Evolutionary conservation across 2,888 invertebrate genomes (phyloP), one percentile per base, ranked within the genome.

Genomic region (Anagyrus pseudococci): DNA sequence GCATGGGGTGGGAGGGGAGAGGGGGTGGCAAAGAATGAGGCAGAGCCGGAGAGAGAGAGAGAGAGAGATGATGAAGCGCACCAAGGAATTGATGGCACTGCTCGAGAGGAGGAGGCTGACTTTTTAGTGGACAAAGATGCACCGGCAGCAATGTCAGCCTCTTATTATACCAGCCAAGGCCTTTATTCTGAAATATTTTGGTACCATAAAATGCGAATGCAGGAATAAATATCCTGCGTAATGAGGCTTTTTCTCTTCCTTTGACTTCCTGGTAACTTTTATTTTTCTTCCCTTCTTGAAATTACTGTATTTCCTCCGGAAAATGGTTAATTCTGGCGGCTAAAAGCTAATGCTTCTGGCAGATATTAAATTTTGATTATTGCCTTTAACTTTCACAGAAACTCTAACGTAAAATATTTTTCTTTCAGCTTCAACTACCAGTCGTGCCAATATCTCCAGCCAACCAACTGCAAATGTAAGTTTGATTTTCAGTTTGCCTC

Each of bases 21-120:
- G 44, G 8, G 22, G 20, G n/a, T n/a, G n/a, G 44, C 13, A 43
- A 52, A 33, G 37, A 33, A 26, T n/a, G n/a, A 50, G 43, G 22
- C 17, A 29, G 23, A 8, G 13, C 4, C 13, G 6, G 17, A 33
- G 37, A 33, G 26, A n/a, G n/a, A 50, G 43, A 23, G 10, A 29
- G 23, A 8, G 13, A 4, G 19, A 7, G 17, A 49, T 22, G 50
- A 22, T 44, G 33, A 37, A 37, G 33, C 33, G 15, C 33, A 15
- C 33, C 33, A 15, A 37, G 33, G 33, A 37, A 37, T 37, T 2
- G 33, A 37, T 37, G 33, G n/a, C n/a, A n/a, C 33, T 4, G 33
- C 8, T 4, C 29, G 10, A 10, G 29, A 29, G 29, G 29, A 10
- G 6, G 29, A 29, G 6, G 29, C 6, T 10, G 29, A 10, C 6